Evolutionary conservation across 2,888 invertebrate genomes (phyloP).

Genomic region (Pseudeuparius sepicola): DNA sequence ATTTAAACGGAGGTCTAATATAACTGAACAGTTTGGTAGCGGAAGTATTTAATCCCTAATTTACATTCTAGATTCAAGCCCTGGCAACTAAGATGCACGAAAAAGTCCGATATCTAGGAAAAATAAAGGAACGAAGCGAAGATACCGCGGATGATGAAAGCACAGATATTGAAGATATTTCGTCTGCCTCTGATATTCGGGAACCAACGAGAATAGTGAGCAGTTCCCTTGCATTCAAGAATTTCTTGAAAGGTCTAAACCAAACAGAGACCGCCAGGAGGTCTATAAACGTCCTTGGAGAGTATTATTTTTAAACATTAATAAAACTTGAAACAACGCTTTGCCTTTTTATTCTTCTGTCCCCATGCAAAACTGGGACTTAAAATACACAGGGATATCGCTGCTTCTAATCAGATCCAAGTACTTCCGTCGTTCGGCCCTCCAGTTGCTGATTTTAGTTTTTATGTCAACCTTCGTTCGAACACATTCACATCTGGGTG

Average conservation of each 20-base stretch:
- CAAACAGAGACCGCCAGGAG: conserved; percentile 14
- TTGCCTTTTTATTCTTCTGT: conserved; percentile 7
- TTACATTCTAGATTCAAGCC: conserved; percentile 24
- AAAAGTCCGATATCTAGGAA: conserved; percentile 23
- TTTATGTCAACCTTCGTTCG: conserved; percentile 17
- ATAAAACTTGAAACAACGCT: no score
- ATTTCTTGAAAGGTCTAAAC: conserved; percentile 27
- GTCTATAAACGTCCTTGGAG: no score
- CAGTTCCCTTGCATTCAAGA: conserved; percentile 32
- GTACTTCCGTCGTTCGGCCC: conserved; percentile 18
- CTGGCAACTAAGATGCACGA: conserved; percentile 25
- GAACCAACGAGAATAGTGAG: conserved; percentile 29
- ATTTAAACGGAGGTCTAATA: no score
- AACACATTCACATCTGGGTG: conserved; percentile 17
- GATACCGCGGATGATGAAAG: conserved; percentile 13
- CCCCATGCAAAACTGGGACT: conserved; percentile 26
- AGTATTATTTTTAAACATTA: no score
- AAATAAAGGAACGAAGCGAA: conserved; percentile 19
- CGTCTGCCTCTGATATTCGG: conserved; percentile 19
- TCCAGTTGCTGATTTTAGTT: conserved; percentile 24
- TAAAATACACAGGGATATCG: conserved; percentile 24
- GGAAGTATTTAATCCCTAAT: no score
- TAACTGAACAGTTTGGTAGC: no score
- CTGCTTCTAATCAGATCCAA: conserved; percentile 19
- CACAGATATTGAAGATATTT: conserved; percentile 19